phyloP scores from a whole-genome alignment of 2,797 vertebrate species.

The Delichon dasypus region DNA sequence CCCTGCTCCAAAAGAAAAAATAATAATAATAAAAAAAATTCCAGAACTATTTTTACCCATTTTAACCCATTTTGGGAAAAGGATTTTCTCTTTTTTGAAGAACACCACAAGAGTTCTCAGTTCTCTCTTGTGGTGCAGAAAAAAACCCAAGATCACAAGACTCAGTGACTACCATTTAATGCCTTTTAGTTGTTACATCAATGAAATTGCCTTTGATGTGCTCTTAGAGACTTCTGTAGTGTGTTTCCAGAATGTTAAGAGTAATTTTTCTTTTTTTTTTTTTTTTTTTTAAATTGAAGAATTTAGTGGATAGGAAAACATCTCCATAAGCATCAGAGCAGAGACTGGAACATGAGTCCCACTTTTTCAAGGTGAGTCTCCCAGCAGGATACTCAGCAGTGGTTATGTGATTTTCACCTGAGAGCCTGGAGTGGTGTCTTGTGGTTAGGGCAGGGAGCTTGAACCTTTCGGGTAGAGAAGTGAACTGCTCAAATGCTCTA shows the following conservation, averaged over 20 bases:
- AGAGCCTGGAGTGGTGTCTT: neutral
- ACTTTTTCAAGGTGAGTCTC: neutral
- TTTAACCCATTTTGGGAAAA: neutral
- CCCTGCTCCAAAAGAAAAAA: neutral
- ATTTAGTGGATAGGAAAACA: neutral
- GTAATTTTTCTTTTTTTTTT: neutral
- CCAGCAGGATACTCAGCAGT: neutral
- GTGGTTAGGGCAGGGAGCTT: neutral
- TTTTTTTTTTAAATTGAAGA: neutral
- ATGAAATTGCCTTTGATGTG: neutral
- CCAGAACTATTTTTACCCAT: neutral
- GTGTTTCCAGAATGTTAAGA: neutral
- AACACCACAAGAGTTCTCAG: neutral
- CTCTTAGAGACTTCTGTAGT: neutral
- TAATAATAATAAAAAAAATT: too few species aligned
- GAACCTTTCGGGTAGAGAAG: neutral
- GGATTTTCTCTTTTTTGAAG: neutral
- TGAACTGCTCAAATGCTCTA: neutral
- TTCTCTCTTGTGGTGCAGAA: neutral
- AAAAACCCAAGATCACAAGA: neutral
- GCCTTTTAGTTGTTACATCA: neutral
- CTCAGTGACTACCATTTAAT: neutral
- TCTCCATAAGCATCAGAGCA: neutral
- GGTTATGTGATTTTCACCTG: neutral
- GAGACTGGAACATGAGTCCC: neutral